Evolutionary conservation across 2,797 vertebrate genomes (phyloP), one percentile per base, ranked within the genome.

Genomic region (Myripristis jacobus): DNA sequence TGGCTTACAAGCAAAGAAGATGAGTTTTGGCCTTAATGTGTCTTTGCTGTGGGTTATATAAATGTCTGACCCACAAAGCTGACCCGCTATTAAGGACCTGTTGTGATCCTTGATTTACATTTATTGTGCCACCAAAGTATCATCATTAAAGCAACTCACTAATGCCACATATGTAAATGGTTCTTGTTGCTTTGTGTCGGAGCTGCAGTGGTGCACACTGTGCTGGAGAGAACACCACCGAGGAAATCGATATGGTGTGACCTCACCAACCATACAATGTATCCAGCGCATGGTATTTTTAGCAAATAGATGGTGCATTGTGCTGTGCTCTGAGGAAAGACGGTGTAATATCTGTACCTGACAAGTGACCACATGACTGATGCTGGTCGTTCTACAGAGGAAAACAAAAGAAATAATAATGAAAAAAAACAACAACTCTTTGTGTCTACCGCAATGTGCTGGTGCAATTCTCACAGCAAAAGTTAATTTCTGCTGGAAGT

Each of bases 11-110:
- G 73, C 47, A 64, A 83, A 79, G 29, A 81, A 79, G 66, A 82
- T 65, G 56, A 41, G 61, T 77, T 77, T 83, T 60, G 41, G 73
- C 74, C 80, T 43, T 16, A 60, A 73, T 70, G 60, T 60, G 44
- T 75, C 82, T n/a, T 76, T 55, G 43, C 62, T 61, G 18, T 56
- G 62, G 72, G 46, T 79, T 83, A 70, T 66, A 62, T 66, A 82
- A 81, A 57, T 34, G 52, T 10, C 29, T 71, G 79, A 80, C 70
- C 77, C 46, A 50, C 76, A 82, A 84, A 86, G 48, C 46, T 80
- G 67, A 75, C 70, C 70, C 36, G 70, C 29, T 65, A 77, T 60
- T 44, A 74, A 60, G 56, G 43, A 36, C 46, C 62, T 77, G 44
- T 63, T 69, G 51, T 66, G 72, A 60, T 66, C 73, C 56, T 34